Conservation (phyloP, 2,888 invertebrate genomes). For the Drosophila seclusa region DNA sequence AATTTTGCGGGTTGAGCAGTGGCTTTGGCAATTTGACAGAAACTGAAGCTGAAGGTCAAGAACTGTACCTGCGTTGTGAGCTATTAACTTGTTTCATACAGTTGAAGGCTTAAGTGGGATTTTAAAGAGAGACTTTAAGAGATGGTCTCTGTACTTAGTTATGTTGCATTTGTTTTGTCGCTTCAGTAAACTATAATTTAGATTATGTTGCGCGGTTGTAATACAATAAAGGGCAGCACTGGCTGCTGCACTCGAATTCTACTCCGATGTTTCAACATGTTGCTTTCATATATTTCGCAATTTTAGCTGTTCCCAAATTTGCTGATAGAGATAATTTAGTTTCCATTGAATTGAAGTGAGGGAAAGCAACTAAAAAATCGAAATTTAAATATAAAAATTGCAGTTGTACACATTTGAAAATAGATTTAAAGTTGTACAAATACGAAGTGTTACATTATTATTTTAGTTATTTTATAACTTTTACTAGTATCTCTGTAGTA, state of each 20-base stretch:
- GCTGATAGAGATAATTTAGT: not conserved
- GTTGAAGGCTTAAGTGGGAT: not conserved
- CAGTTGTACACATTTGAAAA: not conserved
- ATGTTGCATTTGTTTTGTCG: not conserved
- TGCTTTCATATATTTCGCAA: no score
- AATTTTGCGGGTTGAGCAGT: constrained; percentile 11
- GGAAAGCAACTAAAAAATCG: not conserved
- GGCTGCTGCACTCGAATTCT: no score
- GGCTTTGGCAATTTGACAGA: constrained; percentile 33
- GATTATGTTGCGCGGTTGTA: not conserved
- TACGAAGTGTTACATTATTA: no score
- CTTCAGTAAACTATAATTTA: not conserved
- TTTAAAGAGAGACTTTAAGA: not conserved
- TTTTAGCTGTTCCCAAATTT: no score
- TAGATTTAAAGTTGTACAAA: not conserved
- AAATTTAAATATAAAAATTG: not conserved
- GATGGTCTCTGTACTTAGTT: not conserved
- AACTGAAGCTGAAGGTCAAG: constrained; percentile 58
- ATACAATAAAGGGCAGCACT: no score
- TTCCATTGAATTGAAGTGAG: not conserved
- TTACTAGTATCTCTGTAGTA: not conserved
- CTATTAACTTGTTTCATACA: constrained; percentile 16
- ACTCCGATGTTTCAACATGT: no score
- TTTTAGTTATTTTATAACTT: no score
- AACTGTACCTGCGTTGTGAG: constrained; percentile 25